These are phyloP conservation scores for Hecatera dysodea DNA, from an alignment of 2,888 invertebrate genomes.

Conservation along the genomic window DNA sequence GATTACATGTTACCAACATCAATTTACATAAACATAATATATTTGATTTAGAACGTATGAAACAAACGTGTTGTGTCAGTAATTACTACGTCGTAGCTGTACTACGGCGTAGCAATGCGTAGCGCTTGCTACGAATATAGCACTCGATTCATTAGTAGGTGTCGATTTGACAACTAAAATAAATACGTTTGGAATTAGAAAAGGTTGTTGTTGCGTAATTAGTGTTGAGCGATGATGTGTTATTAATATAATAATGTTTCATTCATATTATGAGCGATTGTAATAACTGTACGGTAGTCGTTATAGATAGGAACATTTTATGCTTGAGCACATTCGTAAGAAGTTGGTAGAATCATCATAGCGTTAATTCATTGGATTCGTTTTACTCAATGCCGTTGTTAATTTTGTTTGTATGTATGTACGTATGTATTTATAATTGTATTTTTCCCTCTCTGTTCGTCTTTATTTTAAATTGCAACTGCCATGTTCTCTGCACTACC, in stretches of 20 bases:
- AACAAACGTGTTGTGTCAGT: conserved; percentile 17
- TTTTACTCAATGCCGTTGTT: no score
- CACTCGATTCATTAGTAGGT: conserved; percentile 37
- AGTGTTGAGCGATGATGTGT: not conserved
- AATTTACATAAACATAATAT: conserved; percentile 37
- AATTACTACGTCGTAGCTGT: conserved; percentile 50
- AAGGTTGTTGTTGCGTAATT: conserved; percentile 19
- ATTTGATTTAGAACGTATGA: conserved; percentile 28
- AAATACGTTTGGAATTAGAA: conserved; percentile 38
- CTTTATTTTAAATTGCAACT: no score
- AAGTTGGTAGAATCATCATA: no score
- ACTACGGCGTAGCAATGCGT: conserved; percentile 57
- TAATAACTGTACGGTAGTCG: not conserved
- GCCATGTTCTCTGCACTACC: no score
- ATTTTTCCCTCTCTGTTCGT: no score
- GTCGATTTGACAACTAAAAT: conserved; percentile 45
- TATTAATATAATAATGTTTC: no score
- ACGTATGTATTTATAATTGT: no score
- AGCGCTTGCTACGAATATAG: conserved; percentile 48
- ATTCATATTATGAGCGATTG: not conserved
- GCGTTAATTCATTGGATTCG: no score
- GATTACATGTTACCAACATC: conserved; percentile 12
- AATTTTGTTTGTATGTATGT: no score
- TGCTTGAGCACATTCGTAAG: no score
- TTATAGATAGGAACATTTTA: not conserved